These are phyloP conservation scores for Crepidodera aurea DNA, from an alignment of 2,888 invertebrate species.

Conservation along the genomic window DNA sequence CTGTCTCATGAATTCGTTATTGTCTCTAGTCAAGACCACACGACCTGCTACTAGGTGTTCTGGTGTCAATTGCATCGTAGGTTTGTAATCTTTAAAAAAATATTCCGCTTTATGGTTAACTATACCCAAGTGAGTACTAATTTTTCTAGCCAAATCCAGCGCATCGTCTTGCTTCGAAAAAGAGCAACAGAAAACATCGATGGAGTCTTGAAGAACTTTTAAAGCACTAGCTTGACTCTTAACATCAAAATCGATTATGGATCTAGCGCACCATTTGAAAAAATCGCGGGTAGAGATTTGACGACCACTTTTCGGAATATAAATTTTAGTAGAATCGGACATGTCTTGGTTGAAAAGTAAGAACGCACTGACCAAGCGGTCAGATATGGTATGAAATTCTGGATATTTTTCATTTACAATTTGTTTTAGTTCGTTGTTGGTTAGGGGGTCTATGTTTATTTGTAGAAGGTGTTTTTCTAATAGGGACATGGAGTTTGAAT, in stretches of 20 bases:
- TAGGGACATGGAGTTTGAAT: constrained; percentile 71
- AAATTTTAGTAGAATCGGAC: constrained; percentile 48
- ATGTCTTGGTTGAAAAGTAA: constrained; percentile 74
- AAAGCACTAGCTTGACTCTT: constrained; percentile 73
- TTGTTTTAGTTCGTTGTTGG: constrained; percentile 75
- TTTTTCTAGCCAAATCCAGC: constrained; percentile 73
- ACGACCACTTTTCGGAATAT: constrained; percentile 65
- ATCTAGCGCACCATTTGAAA: constrained; percentile 88
- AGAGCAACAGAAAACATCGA: constrained; percentile 90
- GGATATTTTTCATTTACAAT: constrained; percentile 77
- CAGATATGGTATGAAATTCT: constrained; percentile 73
- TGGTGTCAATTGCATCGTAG: constrained; percentile 70
- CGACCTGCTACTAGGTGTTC: constrained; percentile 76
- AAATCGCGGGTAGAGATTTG: constrained; percentile 86
- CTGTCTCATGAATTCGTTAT: constrained; percentile 43
- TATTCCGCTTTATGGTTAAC: constrained; percentile 82
- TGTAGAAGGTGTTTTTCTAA: constrained; percentile 85
- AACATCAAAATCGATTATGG: constrained; percentile 76
- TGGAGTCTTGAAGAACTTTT: constrained; percentile 84
- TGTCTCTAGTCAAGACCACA: constrained; percentile 61
- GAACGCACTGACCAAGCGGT: constrained; percentile 84
- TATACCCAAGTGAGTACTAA: constrained; percentile 84
- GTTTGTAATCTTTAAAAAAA: constrained; percentile 81
- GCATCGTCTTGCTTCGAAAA: constrained; percentile 72
- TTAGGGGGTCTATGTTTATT: constrained; percentile 82